Percentiles rank a stretch among this genome's conserved stretches.
These are phyloP conservation scores for Brachystomella parvula DNA, from an alignment of 1,140 invertebrate genomes.

Conservation along the genomic window DNA sequence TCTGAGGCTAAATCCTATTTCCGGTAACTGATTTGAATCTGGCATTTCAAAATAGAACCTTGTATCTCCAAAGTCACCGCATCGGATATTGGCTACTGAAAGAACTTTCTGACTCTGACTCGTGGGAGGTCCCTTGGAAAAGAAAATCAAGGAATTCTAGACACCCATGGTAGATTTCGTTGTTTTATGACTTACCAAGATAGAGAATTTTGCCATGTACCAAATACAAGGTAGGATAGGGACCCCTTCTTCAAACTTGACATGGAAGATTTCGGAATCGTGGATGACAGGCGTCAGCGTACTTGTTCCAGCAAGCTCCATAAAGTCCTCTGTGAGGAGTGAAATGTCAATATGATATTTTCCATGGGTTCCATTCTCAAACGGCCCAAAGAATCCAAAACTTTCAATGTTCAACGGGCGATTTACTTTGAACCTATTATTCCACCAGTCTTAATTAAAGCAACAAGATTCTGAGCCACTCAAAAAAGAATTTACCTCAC, in stretches of 20 bases:
- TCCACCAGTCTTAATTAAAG: no score
- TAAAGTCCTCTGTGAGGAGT: constrained; percentile 9
- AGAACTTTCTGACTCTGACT: not conserved
- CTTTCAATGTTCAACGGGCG: constrained; percentile 4
- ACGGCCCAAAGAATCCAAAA: constrained; percentile 12
- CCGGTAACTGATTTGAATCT: not conserved
- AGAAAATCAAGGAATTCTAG: not conserved
- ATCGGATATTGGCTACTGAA: not conserved
- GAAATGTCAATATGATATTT: constrained; percentile 16
- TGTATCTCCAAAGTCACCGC: not conserved
- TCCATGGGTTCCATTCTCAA: not conserved
- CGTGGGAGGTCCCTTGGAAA: constrained; percentile 11
- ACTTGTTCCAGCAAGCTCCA: not conserved
- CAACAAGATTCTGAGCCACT: no score
- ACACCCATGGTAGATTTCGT: not conserved
- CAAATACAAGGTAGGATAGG: constrained; percentile 12
- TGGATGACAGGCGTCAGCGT: not conserved
- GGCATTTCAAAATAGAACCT: constrained; percentile 11
- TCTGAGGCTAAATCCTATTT: not conserved
- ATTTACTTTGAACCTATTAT: constrained; percentile 3
- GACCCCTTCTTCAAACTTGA: constrained; percentile 1
- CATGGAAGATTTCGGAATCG: constrained; percentile 8
- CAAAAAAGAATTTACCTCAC: no score
- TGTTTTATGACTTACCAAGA: not conserved
- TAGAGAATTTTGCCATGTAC: constrained; percentile 15